A percentile compares a stretch with the other conserved stretches of the same genome.
Evolutionary conservation across 2,797 vertebrate species (phyloP).

Genomic region (Anabacerthia variegaticeps): DNA sequence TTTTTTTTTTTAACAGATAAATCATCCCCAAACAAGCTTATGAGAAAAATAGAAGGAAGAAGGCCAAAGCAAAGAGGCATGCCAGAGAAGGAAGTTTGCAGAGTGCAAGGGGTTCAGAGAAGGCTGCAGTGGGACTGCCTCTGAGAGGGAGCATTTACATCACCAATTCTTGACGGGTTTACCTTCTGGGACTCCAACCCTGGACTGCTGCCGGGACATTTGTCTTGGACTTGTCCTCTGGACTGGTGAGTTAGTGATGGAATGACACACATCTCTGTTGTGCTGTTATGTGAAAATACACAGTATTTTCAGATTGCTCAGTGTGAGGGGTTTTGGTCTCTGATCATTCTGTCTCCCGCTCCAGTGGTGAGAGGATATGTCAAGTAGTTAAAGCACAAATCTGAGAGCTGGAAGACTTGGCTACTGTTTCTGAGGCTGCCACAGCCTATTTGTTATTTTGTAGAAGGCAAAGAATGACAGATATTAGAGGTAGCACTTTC

Average conservation of each 20-base stretch:
- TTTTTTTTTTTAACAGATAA: not conserved
- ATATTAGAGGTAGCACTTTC: not conserved
- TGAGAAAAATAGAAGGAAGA: slow-evolving; percentile 44
- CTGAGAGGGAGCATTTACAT: not conserved
- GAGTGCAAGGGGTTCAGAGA: not conserved
- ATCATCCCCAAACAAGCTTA: slow-evolving; percentile 6
- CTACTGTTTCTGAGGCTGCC: not conserved
- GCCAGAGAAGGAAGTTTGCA: slow-evolving; percentile 25
- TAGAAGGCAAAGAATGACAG: not conserved
- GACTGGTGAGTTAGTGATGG: slow-evolving; percentile 22
- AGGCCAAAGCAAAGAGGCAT: slow-evolving; percentile 20
- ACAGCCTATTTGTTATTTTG: not conserved
- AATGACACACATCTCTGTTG: not conserved
- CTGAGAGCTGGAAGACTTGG: not conserved
- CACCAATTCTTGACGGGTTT: not conserved
- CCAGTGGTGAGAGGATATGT: slow-evolving; percentile 5
- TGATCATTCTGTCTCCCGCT: not conserved
- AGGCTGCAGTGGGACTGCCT: slow-evolving; percentile 20
- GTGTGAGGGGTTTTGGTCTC: not conserved
- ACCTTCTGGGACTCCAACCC: not conserved
- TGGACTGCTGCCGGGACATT: not conserved
- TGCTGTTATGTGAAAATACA: no score
- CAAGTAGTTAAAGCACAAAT: not conserved
- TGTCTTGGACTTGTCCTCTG: not conserved
- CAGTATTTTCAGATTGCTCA: not conserved